Base-by-base conservation (phyloP, 2,888 invertebrate genomes). In the Teleogryllus oceanicus region DNA sequence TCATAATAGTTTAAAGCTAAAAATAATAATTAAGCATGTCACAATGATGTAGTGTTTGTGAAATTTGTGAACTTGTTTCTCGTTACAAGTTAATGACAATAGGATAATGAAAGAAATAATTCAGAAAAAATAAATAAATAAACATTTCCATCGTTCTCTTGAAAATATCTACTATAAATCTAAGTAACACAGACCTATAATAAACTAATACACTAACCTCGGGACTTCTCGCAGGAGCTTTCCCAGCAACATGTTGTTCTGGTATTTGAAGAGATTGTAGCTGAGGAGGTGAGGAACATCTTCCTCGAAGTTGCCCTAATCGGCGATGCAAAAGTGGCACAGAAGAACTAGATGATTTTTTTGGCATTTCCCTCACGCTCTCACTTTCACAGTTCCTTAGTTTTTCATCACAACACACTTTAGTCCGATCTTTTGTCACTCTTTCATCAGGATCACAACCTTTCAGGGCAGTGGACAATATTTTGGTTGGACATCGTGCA, bases 401-500 rank as follows among this genome's bases (percentile, higher is more conserved):
- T 18, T 62, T 62, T 62, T 62, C 62, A 62, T 62, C 62, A 62
- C 62, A 16, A 13, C 13, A 62, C 62, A 62, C 62, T 62, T 62
- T 62, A 62, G 62, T 62, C 62, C 62, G 62, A 62, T 62, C 62
- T 62, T 62, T 62, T 62, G 62, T 62, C 62, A 62, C 62, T n/a
- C 62, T 62, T 62, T 62, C 62, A 62, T 62, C 62, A 62, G 62
- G 62, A 62, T 62, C 62, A 62, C 62, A 62, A 62, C 62, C 62
- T 62, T 62, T 62, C 16, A 62, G 62, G 62, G 13, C 62, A 18
- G 62, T 13, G n/a, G 62, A 62, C 13, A 62, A n/a, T 62, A 18
- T 62, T 62, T n/a, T 62, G 62, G 62, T n/a, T 18, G 62, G 62
- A 62, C 62, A 85, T 85, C 77, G 86, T 86, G 89, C 88, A 50